Base-by-base conservation (phyloP, 2,888 invertebrate species). In the Ichneumon xanthorius region DNA sequence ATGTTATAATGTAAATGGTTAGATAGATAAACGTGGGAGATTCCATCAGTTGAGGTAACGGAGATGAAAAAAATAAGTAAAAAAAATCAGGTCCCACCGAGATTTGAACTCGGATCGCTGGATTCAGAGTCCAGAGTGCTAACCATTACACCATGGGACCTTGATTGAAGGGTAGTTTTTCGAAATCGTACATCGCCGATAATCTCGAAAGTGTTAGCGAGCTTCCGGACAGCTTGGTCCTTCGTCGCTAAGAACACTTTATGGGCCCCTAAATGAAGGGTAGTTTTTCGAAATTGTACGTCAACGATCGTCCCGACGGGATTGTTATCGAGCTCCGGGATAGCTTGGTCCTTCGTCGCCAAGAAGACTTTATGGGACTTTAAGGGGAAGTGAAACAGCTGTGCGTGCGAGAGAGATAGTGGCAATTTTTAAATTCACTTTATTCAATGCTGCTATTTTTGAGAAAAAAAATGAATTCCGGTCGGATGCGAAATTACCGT, bases 41-140 rank as follows among this genome's bases (percentile, higher is more conserved):
- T 55, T 6, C 5, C 9, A 22, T 55, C 19, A 33, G 30, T 48
- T n/a, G 33, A 48, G 14, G 3, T 50, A 30, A 61, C 16, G 9
- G 6, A 33, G 4, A 48, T 9, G 16, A 30, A 37, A 33, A 53
- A 16, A 63, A n/a, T 45, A 40, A 11, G 14, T 14, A 80, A 72
- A 83, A 84, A 85, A 85, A 80, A 67, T 68, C 30, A 91, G 96
- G 96, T 96, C 95, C 96, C 96, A 96, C 96, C 96, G 96, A 96
- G 96, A 96, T 96, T 96, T 96, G 96, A 96, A 96, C 96, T 96
- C 96, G 96, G 96, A 96, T 96, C 96, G 96, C 96, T 96, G 96
- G 96, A 96, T 96, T 96, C 96, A 96, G 95, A 96, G 96, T 96
- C 96, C 96, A 96, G 96, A 96, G 96, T 96, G 96, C 96, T 96